Percentiles rank a stretch among this genome's conserved stretches.
phyloP scores from a whole-genome alignment of 2,797 vertebrate genomes.

The Acipenser oxyrinchus region DNA sequence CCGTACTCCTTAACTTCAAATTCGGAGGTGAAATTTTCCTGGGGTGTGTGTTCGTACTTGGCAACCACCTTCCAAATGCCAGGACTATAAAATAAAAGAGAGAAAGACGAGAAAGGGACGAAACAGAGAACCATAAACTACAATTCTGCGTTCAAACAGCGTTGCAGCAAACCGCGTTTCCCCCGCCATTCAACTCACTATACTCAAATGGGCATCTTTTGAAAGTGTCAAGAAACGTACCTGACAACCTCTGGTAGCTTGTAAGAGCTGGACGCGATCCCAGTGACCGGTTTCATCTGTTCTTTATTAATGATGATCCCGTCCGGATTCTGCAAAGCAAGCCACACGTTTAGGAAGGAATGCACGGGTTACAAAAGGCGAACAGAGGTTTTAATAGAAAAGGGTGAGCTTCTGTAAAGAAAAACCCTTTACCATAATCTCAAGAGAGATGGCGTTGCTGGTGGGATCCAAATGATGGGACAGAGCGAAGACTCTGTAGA shows the following conservation, averaged over 20 bases:
- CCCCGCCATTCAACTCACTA: too few relatives aligned
- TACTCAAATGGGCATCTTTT: too few relatives aligned
- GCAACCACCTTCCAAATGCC: slow-evolving; percentile 67
- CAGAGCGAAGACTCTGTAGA: background rate
- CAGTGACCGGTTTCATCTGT: slow-evolving; percentile 30
- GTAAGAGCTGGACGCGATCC: slow-evolving; percentile 34
- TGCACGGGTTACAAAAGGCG: background rate
- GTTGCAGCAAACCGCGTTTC: too few relatives aligned
- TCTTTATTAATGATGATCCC: slow-evolving; percentile 33
- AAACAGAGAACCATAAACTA: too few relatives aligned
- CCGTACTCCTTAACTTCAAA: slow-evolving; percentile 84
- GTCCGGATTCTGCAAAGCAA: slow-evolving; percentile 44
- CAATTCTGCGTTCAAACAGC: too few relatives aligned
- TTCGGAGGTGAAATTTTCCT: slow-evolving; percentile 51
- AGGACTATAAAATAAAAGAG: slow-evolving; percentile 38
- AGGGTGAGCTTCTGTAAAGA: background rate
- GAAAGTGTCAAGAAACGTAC: slow-evolving; percentile 25
- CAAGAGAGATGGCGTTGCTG: slow-evolving; percentile 28
- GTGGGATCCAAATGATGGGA: background rate
- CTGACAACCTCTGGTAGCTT: slow-evolving; percentile 44
- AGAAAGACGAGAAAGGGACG: background rate
- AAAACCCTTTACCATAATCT: slow-evolving; percentile 45
- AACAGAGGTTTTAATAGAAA: too few relatives aligned
- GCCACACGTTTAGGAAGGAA: background rate
- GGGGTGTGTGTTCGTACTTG: slow-evolving; percentile 51